Conservation (phyloP, 2,113 vertebrate genomes). For the Zosterops hypoxanthus region DNA sequence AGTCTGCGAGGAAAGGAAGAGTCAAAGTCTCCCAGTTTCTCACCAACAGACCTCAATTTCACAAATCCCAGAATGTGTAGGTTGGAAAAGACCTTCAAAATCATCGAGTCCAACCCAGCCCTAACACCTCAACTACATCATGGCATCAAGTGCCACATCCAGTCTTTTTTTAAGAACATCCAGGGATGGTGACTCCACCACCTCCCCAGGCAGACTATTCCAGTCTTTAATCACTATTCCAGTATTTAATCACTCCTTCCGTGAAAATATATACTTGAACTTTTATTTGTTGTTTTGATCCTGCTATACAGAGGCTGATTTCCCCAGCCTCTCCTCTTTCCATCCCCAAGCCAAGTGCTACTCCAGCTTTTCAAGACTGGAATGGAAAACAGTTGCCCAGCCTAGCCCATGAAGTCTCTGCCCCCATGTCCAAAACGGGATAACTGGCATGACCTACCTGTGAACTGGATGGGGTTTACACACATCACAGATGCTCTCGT, state of each 20-base stretch:
- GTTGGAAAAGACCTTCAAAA: too few relatives aligned
- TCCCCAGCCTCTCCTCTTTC: not conserved
- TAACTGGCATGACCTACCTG: constrained; percentile 76
- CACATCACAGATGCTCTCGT: constrained; percentile 80
- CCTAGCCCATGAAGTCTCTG: not conserved
- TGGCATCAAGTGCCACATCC: too few relatives aligned
- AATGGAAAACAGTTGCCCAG: not conserved
- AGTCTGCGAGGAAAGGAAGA: constrained; percentile 75
- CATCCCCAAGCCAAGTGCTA: not conserved
- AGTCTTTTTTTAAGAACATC: too few relatives aligned
- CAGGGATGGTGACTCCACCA: too few relatives aligned
- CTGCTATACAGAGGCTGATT: not conserved
- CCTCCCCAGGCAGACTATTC: too few relatives aligned
- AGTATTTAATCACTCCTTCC: too few relatives aligned
- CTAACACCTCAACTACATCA: too few relatives aligned
- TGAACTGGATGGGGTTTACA: constrained; percentile 87
- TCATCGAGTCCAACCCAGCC: too few relatives aligned
- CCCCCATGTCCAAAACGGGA: not conserved
- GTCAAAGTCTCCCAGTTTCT: not conserved
- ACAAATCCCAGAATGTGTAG: too few relatives aligned
- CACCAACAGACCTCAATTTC: not conserved
- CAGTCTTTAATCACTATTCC: too few relatives aligned
- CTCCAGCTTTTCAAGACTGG: not conserved
- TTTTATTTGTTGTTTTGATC: not conserved
- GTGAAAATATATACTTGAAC: not conserved